phyloP scores from a whole-genome alignment of 2,797 vertebrate genomes.

The Choloepus didactylus region DNA sequence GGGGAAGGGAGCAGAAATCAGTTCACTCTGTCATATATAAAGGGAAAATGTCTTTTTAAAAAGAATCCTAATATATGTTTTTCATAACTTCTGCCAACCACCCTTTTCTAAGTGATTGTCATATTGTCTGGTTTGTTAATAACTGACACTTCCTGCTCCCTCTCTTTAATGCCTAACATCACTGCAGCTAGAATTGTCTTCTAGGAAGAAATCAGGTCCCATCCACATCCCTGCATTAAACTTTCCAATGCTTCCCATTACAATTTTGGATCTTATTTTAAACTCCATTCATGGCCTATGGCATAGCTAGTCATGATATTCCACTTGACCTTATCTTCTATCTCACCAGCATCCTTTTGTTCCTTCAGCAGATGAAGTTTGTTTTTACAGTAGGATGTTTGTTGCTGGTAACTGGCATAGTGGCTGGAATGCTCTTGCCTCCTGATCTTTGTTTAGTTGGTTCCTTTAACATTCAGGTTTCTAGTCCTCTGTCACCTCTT shows the following conservation, averaged over 20 bases:
- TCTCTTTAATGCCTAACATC: neutral
- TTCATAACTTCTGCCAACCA: neutral
- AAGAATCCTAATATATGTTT: neutral
- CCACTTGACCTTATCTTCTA: neutral
- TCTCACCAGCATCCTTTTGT: neutral
- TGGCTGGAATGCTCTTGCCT: neutral
- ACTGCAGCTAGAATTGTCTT: neutral
- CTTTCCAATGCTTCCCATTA: neutral
- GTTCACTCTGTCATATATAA: neutral
- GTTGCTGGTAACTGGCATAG: neutral
- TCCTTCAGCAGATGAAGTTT: neutral
- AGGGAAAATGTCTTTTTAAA: constrained; percentile 23
- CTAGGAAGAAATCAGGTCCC: neutral
- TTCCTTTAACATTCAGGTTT: neutral
- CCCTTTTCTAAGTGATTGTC: neutral
- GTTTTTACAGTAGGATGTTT: neutral
- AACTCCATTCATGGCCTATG: neutral
- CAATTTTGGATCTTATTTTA: constrained; percentile 35
- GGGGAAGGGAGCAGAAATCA: neutral
- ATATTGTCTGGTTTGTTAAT: neutral
- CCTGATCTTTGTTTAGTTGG: neutral
- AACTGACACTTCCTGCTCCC: neutral
- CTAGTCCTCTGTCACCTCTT: neutral
- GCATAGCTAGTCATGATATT: neutral
- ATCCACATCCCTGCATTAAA: neutral